Evolutionary conservation across 2,888 invertebrate genomes (phyloP), one percentile per base, ranked within the genome.

Genomic region (Slavum lentiscoides): DNA sequence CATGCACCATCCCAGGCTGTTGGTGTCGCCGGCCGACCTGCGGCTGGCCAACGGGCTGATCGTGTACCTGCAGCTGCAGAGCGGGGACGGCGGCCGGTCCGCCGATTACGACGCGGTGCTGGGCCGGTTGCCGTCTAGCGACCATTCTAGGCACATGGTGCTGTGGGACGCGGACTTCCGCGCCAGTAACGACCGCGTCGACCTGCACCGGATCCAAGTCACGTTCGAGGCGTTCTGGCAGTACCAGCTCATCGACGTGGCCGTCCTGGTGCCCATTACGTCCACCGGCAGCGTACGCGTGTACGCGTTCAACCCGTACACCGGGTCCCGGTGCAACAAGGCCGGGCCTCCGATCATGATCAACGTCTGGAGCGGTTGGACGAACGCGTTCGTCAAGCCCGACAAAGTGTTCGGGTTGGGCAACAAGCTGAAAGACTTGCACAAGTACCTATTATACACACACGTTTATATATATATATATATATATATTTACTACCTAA

Each of bases 151-250:
- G 55, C 77, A 80, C 55, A 80, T 80, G 77, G 55, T 80, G 15
- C 62, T 80, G 55, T 80, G 70, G 77, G 62, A 19, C 19, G 77
- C 6, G 11, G 19, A 13, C 67, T 19, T 13, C 58, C 19, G 1
- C 21, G 15, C 7, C 17, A 19, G 8, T 19, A 19, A 2, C 55
- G 67, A 59, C 39, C 77, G 77, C 13, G 39, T 82, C 59, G 83
- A 82, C 67, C 68, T 83, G 70, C 73, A 82, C 30, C 82, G 72
- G n/a, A 80, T 84, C 15, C 83, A 83, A 13, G 69, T 62, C 55
- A 70, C 83, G 43, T 84, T 84, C 43, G 84, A 84, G 61, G 82
- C 82, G 30, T 84, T 84, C 59, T 85, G 85, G 84, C 81, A 82
- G 61, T 83, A 82, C 70, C 84, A 84, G 82, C 83, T 85, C 37